Base-by-base conservation (phyloP, 2,797 vertebrate genomes). In the Streptopelia turtur region DNA sequence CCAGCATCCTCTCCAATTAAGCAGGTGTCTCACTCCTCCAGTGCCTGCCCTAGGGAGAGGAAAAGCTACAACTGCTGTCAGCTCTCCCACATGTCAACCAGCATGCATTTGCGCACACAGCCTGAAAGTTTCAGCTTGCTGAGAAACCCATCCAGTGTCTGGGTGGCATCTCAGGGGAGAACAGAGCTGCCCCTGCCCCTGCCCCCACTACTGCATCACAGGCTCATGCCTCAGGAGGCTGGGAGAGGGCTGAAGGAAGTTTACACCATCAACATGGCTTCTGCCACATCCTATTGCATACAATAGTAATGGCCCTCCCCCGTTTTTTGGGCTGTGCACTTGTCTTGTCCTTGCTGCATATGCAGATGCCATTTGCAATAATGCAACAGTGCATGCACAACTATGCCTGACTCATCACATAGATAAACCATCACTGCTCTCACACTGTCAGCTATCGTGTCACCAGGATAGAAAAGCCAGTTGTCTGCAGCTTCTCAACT, bases 351-450 rank as follows among this genome's bases (percentile, higher is more conserved):
- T 90, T 28, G 8, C 70, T 87, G 82, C 84, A 43, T 23, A 68
- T 2, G 2, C 61, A 66, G 49, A 49, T 61, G 39, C 66, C 31
- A 30, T 59, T 87, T 13, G 8, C 59, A 80, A 16, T 61, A 80
- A 77, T 3, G 27, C 64, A 74, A 18, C 0, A 0, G n/a, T 30
- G 50, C 0, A 0, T 24, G 31, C 22, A 9, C 14, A 16, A 55
- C 63, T 66, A 2, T 8, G 16, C 4, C 4, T 39, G 45, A 59
- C 37, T 35, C 49, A 89, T 21, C 3, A 2, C 70, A 82, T 6
- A 21, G 79, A 66, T 63, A 59, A 49, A 68, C 74, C 41, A 23
- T 37, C 31, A 13, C 55, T 57, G 17, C 55, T 64, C 41, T 61
- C n/a, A 8, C 9, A 35, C 47, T 68, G 57, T 9, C 41, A 66